These are phyloP conservation scores for Agrilus biguttatus DNA, from an alignment of 2,888 invertebrate genomes.

Conservation along the genomic window DNA sequence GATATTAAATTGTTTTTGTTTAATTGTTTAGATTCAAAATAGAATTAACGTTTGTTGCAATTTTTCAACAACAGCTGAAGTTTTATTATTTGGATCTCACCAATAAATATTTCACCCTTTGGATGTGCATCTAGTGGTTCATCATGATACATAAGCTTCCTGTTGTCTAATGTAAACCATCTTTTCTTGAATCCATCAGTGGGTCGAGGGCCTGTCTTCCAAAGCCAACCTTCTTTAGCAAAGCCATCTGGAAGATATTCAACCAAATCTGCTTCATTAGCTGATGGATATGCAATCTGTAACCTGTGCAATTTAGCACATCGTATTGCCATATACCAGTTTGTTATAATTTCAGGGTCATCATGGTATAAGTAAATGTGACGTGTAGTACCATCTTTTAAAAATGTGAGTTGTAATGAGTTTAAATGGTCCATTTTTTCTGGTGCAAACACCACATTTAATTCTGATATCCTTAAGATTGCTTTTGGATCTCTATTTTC, in stretches of 20 bases:
- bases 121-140: slow-evolving; percentile 78
- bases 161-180: slow-evolving; percentile 80
- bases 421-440: slow-evolving; percentile 65
- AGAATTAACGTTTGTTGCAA: no score
- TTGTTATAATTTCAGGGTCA: slow-evolving; percentile 69
- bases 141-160: slow-evolving; percentile 87
- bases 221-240: slow-evolving; percentile 72
- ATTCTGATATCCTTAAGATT: slow-evolving; percentile 60
- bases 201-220: slow-evolving; percentile 75
- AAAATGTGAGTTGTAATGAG: slow-evolving; percentile 72
- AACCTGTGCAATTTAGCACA: slow-evolving; percentile 72
- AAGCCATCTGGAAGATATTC: slow-evolving; percentile 68
- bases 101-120: slow-evolving; percentile 81
- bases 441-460: slow-evolving; percentile 76
- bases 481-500: slow-evolving; percentile 73
- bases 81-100: slow-evolving; percentile 26
- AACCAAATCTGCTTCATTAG: slow-evolving; percentile 55
- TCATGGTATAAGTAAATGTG: slow-evolving; percentile 82
- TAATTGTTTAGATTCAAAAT: no score
- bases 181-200: slow-evolving; percentile 71
- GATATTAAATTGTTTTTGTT: no score
- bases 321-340: slow-evolving; percentile 57
- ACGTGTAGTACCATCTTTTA: slow-evolving; percentile 72
- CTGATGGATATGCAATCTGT: slow-evolving; percentile 71
- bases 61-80: no score